Evolutionary conservation across 1,140 invertebrate genomes (phyloP), one percentile per base, ranked within the genome.

Genomic region (Calephelis virginiensis): DNA sequence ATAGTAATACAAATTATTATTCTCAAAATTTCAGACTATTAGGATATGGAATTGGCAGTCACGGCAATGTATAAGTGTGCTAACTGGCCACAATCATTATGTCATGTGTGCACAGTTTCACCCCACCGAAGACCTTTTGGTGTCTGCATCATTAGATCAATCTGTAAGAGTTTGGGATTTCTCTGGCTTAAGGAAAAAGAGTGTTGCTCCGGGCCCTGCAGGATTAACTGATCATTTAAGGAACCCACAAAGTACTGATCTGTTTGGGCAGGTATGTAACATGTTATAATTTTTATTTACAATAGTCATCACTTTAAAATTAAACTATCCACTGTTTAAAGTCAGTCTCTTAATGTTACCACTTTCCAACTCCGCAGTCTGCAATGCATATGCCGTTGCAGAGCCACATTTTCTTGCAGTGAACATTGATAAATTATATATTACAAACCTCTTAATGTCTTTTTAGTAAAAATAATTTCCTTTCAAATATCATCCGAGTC

Each of bases 1-100:
- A 28, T 28, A 28, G 28, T 28, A 28, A 4, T 28, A 28, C 28
- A 28, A 0, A 45, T 28, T 9, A n/a, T 6, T 10, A 48, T 46
- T 28, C 8, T 61, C 67, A 56, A 72, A 38, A 49, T 83, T 81
- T 45, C 81, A 92, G 90, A 99, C 98, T 1, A 98, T 99, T 71
- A 93, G 98, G 64, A 99, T 99, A 73, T 99, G 99, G 99, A 99
- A 99, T 87, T 99, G 99, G 99, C 99, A 99, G 86, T 99, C 98
- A 17, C 94, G 99, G n/a, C 97, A 96, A 66, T 99, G 98, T 86
- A 98, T 99, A 75, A 98, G 96, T 80, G 97, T 99, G 8, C 89
- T 99, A 6, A 99, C 98, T 1, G 98, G 98, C 0, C 99, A 99
- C 91, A 99, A 99, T 92, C 99, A 99, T 89, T 99, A 99, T 92